Base-by-base conservation (phyloP, 2,113 vertebrate species). In the Capra hircus region DNA sequence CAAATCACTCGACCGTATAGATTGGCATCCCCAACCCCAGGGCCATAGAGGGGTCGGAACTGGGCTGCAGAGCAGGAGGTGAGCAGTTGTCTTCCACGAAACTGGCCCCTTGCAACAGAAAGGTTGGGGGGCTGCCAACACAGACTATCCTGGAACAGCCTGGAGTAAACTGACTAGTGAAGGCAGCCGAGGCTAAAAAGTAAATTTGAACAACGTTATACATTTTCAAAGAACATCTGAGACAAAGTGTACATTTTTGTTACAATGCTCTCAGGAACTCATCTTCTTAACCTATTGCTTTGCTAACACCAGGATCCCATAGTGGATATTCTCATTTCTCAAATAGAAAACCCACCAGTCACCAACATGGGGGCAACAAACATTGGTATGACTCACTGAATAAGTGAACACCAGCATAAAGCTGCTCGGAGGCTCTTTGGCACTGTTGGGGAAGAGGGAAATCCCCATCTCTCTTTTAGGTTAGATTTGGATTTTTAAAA, bases 41-140 rank as follows among this genome's bases (percentile, higher is more conserved):
- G 71, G 23, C 36, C 36, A 43, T 27, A 40, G 71, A 23, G 6
- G 11, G n/a, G 36, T 27, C 0, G 1, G 71, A 74, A 43, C 11
- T 11, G 6, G 71, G 71, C 36, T 25, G 5, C 71, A 74, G 2
- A 74, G 21, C 71, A 74, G 36, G 17, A 13, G 10, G 21, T 74
- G 11, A 74, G 36, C 36, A 43, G 21, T 7, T 74, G 71, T 74
- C 71, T 43, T 43, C 36, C 71, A 74, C 0, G 5, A 74, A 74
- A 14, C 11, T 0, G 1, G 23, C 21, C 10, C 10, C 67, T 71
- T 36, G 36, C 23, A 36, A 23, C 11, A 27, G 36, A 74, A 43
- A 74, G 36, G 23, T 19, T 74, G 71, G 36, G 71, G 23, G 71
- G 33, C 36, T 12, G 0, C 21, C 1, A 23, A 12, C 40, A 71